Conservation (phyloP, 2,113 vertebrate species). For the Daubentonia madagascariensis region DNA sequence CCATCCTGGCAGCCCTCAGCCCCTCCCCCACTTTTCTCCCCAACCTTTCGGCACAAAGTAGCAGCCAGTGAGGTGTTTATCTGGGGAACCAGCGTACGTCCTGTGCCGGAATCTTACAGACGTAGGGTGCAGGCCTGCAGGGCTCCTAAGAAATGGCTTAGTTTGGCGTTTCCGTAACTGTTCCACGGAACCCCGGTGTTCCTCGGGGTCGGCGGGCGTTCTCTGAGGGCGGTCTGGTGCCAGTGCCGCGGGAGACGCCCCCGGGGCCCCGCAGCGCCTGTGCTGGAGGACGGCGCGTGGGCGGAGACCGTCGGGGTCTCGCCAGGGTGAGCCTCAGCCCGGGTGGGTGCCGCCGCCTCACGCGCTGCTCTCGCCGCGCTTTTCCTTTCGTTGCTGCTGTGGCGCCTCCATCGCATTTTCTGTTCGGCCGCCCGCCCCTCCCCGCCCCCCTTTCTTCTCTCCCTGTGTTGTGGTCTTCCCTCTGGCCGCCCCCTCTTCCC, state of each 20-base stretch:
- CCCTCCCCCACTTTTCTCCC: not conserved
- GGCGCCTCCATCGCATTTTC: slow-evolving; percentile 14
- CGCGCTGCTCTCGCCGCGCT: not conserved
- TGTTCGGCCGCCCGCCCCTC: not conserved
- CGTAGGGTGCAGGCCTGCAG: not conserved
- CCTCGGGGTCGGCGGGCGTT: not conserved
- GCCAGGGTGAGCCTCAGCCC: not conserved
- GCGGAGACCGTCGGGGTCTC: not conserved
- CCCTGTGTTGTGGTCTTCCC: slow-evolving; percentile 12
- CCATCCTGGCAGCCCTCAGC: accelerated
- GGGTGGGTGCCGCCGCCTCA: not conserved
- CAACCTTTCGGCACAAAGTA: accelerated
- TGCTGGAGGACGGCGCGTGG: not conserved
- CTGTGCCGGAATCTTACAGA: accelerated
- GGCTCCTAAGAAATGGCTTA: not conserved
- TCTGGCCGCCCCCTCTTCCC: not conserved
- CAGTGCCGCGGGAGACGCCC: not conserved
- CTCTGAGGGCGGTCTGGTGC: not conserved
- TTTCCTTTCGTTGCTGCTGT: slow-evolving; percentile 54
- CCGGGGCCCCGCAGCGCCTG: not conserved
- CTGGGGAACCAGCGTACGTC: too few relatives aligned
- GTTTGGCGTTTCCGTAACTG: accelerated
- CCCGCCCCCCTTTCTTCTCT: not conserved
- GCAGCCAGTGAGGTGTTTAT: accelerated
- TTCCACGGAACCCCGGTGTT: not conserved